These are phyloP conservation scores for Drosophila kambysellisi DNA, from an alignment of 2,888 invertebrate species.

Conservation along the genomic window DNA sequence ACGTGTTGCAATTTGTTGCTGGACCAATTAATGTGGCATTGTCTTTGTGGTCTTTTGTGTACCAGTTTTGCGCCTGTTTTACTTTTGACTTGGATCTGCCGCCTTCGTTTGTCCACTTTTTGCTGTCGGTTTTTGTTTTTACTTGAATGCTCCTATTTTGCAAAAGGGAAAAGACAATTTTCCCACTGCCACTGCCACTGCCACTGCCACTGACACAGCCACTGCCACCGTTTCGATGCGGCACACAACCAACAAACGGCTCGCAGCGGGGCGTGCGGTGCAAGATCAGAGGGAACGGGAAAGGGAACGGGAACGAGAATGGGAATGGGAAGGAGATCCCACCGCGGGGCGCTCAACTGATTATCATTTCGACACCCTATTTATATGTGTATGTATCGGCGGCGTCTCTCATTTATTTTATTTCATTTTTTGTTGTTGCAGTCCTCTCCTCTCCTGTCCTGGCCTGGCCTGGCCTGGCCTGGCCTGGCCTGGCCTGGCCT, in stretches of 20 bases:
- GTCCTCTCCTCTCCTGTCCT: neutral
- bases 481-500: neutral
- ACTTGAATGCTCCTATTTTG: conserved; percentile 11
- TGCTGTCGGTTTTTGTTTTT: conserved; percentile 1
- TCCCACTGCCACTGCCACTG: conserved; percentile 21
- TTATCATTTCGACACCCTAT: conserved; percentile 83
- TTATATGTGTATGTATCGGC: conserved; percentile 60
- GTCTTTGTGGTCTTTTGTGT: conserved; percentile 39
- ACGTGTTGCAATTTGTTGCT: conserved; percentile 57
- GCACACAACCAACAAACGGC: conserved; percentile 16
- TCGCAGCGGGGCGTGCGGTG: conserved; percentile 67
- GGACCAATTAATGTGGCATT: conserved; percentile 65
- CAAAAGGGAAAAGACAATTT: conserved; percentile 23
- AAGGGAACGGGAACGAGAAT: neutral
- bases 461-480: neutral
- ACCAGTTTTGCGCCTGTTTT: conserved; percentile 28
- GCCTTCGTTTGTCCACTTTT: conserved; percentile 23
- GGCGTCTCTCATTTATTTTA: conserved; percentile 24
- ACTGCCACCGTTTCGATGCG: conserved; percentile 47
- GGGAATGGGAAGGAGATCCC: conserved; percentile 47
- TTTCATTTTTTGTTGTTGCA: conserved; percentile 1
- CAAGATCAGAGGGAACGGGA: conserved; percentile 62
- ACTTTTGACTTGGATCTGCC: conserved; percentile 15
- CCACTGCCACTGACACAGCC: conserved; percentile 2
- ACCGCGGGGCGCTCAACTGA: conserved; percentile 75